Evolutionary conservation across 2,888 invertebrate genomes (phyloP).

Genomic region (Brenthis ino): DNA sequence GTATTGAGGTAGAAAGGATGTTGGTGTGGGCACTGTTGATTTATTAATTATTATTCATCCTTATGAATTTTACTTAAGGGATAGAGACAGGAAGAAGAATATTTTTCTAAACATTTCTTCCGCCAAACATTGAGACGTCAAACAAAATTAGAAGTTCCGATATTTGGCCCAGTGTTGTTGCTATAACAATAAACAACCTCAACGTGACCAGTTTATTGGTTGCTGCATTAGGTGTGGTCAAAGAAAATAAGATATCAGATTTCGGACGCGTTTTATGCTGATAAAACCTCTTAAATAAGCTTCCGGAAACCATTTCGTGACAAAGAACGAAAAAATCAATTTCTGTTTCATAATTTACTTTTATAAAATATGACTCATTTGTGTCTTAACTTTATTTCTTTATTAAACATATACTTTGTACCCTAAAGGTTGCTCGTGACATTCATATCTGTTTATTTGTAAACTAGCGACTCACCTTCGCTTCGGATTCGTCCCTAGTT

Average conservation of each 20-base stretch:
- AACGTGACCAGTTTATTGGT: conserved; percentile 79
- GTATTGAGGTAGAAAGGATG: no score
- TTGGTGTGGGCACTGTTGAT: no score
- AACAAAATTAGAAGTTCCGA: conserved; percentile 57
- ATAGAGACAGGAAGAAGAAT: no score
- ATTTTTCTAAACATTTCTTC: conserved; percentile 3
- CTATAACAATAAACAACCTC: conserved; percentile 76
- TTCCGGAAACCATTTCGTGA: conserved; percentile 53
- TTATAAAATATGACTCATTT: conserved; percentile 57
- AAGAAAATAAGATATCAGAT: conserved; percentile 60
- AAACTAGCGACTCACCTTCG: conserved; percentile 30
- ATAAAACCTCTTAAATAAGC: conserved; percentile 55
- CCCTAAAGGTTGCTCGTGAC: conserved; percentile 70
- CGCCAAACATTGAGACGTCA: conserved; percentile 52
- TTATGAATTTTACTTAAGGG: no score
- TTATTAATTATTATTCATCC: no score
- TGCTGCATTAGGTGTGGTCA: conserved; percentile 65
- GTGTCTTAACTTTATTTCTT: conserved; percentile 64
- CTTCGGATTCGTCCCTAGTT: no score
- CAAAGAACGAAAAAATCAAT: conserved; percentile 56
- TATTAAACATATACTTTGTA: conserved; percentile 74
- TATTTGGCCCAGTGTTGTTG: conserved; percentile 68
- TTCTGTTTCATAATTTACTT: conserved; percentile 54
- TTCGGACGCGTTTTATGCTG: conserved; percentile 51
- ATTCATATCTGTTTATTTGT: conserved; percentile 51